These are phyloP conservation scores for Perca fluviatilis DNA, from an alignment of 2,113 vertebrate species.

Conservation along the genomic window DNA sequence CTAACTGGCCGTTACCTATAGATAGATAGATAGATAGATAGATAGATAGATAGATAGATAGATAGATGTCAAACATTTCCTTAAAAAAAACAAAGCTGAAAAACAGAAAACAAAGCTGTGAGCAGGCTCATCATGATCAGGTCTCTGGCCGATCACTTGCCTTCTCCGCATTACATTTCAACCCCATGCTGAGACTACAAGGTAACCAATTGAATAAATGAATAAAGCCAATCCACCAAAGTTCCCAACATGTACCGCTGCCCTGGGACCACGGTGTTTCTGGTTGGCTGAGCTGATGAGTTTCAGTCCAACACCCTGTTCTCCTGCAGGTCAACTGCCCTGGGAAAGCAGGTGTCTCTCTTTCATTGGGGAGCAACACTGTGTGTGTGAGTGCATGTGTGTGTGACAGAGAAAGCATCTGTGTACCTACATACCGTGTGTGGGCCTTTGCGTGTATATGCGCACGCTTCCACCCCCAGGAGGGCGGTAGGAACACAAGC, in stretches of 20 bases:
- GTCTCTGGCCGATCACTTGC: slow-evolving; percentile 5
- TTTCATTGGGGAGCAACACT: slow-evolving; percentile 29
- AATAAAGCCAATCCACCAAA: slow-evolving; percentile 31
- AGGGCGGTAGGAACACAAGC: slow-evolving; percentile 36
- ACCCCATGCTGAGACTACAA: slow-evolving; percentile 1
- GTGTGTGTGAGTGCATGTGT: neutral
- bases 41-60: no score
- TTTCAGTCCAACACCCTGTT: slow-evolving; percentile 34
- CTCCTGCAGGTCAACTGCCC: slow-evolving; percentile 48
- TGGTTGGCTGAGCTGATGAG: slow-evolving; percentile 57
- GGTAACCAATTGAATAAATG: slow-evolving; percentile 31
- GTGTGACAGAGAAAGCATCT: neutral
- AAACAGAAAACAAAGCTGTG: neutral
- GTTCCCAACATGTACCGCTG: slow-evolving; percentile 43
- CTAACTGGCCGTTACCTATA: neutral
- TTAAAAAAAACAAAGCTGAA: neutral
- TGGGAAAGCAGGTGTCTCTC: slow-evolving; percentile 67
- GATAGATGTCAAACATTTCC: no score
- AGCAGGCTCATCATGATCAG: neutral
- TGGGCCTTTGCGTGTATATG: neutral
- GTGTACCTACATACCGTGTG: neutral
- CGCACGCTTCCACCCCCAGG: slow-evolving; percentile 18
- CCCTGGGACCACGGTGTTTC: slow-evolving; percentile 30
- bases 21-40: no score
- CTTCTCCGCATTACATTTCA: neutral